A percentile compares a stretch with the other conserved stretches of the same genome.
phyloP scores from a whole-genome alignment of 2,113 vertebrate genomes.

The Athene noctua region DNA sequence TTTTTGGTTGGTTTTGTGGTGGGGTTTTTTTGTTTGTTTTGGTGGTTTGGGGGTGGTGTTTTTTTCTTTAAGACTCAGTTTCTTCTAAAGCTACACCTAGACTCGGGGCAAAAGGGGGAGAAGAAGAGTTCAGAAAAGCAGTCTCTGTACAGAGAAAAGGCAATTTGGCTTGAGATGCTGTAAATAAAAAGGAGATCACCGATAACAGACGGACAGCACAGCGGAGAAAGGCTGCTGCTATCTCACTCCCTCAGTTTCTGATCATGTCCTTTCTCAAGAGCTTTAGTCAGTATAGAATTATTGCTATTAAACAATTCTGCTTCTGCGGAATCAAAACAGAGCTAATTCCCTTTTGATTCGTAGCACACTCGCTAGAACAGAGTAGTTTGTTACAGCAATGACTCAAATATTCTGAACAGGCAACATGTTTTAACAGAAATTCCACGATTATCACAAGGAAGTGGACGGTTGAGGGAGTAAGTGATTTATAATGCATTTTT shows the following conservation, averaged over 20 bases:
- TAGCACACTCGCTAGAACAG: too few relatives aligned
- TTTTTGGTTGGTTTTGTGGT: not conserved
- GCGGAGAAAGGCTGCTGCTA: not conserved
- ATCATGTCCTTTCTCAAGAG: not conserved
- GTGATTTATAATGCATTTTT: not conserved
- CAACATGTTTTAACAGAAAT: not conserved
- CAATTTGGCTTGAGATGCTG: not conserved
- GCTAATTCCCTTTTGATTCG: not conserved
- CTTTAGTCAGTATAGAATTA: not conserved
- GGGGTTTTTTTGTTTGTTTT: too few relatives aligned
- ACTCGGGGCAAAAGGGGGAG: not conserved
- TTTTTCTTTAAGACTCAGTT: not conserved
- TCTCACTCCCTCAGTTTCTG: not conserved
- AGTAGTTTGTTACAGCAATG: not conserved
- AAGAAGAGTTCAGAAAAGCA: not conserved
- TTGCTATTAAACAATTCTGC: not conserved
- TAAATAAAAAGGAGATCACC: not conserved
- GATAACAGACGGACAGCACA: not conserved
- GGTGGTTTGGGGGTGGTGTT: too few relatives aligned
- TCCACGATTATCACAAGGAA: not conserved
- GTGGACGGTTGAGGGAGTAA: not conserved
- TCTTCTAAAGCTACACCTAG: not conserved
- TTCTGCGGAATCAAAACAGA: not conserved
- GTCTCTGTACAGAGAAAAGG: not conserved
- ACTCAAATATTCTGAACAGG: not conserved